These are phyloP conservation scores for Chirona hameri DNA, from an alignment of 2,888 invertebrate species.

Conservation along the genomic window DNA sequence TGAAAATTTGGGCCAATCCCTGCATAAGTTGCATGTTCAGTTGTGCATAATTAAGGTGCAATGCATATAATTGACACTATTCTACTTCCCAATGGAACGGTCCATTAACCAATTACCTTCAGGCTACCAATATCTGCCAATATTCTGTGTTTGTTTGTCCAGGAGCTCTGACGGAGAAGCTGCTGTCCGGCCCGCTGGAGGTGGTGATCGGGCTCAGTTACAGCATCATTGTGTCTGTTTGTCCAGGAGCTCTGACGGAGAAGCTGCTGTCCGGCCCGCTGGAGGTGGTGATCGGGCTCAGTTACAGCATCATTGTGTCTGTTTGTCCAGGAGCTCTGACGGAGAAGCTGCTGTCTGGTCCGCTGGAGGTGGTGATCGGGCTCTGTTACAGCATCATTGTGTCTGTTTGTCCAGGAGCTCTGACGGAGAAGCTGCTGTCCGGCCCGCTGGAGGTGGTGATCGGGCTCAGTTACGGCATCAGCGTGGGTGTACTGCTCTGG, in stretches of 20 bases:
- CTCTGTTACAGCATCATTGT: no score
- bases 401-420: conserved; percentile 42
- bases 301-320: conserved; percentile 69
- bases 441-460: conserved; percentile 75
- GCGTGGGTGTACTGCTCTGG: conserved; percentile 76
- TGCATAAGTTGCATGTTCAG: no score
- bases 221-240: conserved; percentile 73
- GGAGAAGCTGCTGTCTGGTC: conserved; percentile 57
- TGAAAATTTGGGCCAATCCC: no score
- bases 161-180: conserved; percentile 44
- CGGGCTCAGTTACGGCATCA: conserved; percentile 73
- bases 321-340: conserved; percentile 42
- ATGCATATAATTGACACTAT: no score
- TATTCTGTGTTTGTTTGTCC: conserved; percentile 8
- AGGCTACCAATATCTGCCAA: no score
- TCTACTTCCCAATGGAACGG: no score
- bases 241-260: conserved; percentile 41
- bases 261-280: conserved; percentile 60
- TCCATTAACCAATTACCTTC: no score
- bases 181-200: conserved; percentile 67
- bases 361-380: no score
- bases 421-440: conserved; percentile 48
- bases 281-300: conserved; percentile 73
- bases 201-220: conserved; percentile 74
- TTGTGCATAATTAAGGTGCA: no score